Percentiles rank a stretch among this genome's conserved stretches.
Conservation (phyloP, 2,888 invertebrate genomes). For the Rhorus exstirpatorius region DNA sequence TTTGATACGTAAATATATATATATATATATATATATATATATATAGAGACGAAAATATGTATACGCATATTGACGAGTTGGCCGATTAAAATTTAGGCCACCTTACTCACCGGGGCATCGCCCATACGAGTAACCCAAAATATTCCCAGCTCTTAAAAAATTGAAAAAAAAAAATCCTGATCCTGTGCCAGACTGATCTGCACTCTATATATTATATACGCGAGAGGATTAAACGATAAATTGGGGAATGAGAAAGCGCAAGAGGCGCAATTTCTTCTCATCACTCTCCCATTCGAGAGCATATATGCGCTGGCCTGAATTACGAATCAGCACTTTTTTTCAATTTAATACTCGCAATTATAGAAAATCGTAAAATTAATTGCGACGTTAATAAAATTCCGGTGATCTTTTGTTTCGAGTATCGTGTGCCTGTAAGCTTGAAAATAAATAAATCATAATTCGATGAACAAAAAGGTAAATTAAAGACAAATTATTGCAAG, state of each 20-base stretch:
- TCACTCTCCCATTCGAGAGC: conserved; percentile 32
- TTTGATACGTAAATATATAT: conserved; percentile 15
- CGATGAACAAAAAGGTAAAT: no score
- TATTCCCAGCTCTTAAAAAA: conserved; percentile 28
- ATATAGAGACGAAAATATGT: neutral
- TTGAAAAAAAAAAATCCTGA: conserved; percentile 19
- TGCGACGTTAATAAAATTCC: no score
- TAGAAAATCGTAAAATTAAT: neutral
- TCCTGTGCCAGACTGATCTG: conserved; percentile 46
- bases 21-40: neutral
- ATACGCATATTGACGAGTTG: neutral
- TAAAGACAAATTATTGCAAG: no score
- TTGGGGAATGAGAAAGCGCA: conserved; percentile 15
- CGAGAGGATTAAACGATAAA: conserved; percentile 43
- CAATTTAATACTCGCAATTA: conserved; percentile 10
- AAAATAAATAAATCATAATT: no score
- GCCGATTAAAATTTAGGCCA: conserved; percentile 39
- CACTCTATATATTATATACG: no score
- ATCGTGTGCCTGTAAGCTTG: no score
- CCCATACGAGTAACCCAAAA: conserved; percentile 6
- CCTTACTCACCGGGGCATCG: conserved; percentile 51
- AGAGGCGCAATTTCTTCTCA: conserved; percentile 34
- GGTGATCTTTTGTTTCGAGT: no score
- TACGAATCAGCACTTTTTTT: conserved; percentile 4
- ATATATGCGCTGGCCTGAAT: conserved; percentile 19